Conservation (phyloP, 2,888 invertebrate species). For the Mongoloraphidia duomilia region DNA sequence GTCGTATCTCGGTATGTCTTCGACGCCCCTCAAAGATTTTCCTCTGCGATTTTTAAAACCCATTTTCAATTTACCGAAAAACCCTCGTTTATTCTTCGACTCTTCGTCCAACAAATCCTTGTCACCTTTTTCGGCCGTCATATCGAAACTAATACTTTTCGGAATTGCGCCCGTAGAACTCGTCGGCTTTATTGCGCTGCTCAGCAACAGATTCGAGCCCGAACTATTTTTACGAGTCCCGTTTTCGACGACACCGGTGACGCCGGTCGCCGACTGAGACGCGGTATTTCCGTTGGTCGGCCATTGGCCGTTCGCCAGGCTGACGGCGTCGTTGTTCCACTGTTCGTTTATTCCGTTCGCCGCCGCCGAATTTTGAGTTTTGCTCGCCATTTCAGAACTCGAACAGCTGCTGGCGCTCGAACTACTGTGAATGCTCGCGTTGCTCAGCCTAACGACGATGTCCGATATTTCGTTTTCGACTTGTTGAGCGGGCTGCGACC, state of each 20-base stretch:
- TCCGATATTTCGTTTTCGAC: slow-evolving; percentile 11
- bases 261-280: slow-evolving; percentile 25
- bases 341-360: slow-evolving; percentile 18
- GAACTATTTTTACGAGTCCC: slow-evolving; percentile 21
- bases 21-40: slow-evolving; percentile 33
- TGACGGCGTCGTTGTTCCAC: slow-evolving; percentile 17
- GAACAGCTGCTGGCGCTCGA: slow-evolving; percentile 33
- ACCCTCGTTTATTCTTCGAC: slow-evolving; percentile 41
- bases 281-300: slow-evolving; percentile 18
- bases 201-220: slow-evolving; percentile 4
- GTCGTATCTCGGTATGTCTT: slow-evolving; percentile 27
- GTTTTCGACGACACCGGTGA: slow-evolving; percentile 25
- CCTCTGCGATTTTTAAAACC: slow-evolving; percentile 48
- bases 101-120: slow-evolving; percentile 41
- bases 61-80: slow-evolving; percentile 59
- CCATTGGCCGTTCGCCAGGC: slow-evolving; percentile 23
- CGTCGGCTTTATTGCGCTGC: slow-evolving; percentile 28
- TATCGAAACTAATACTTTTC: slow-evolving; percentile 84
- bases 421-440: slow-evolving; percentile 39
- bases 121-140: slow-evolving; percentile 69
- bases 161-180: slow-evolving; percentile 73
- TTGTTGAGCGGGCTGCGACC: too few species aligned
- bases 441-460: slow-evolving; percentile 34
- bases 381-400: slow-evolving; percentile 29
- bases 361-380: slow-evolving; percentile 10